Evolutionary conservation across 1,140 invertebrate genomes (phyloP).

Genomic region (Diplogasteroides magnus): DNA sequence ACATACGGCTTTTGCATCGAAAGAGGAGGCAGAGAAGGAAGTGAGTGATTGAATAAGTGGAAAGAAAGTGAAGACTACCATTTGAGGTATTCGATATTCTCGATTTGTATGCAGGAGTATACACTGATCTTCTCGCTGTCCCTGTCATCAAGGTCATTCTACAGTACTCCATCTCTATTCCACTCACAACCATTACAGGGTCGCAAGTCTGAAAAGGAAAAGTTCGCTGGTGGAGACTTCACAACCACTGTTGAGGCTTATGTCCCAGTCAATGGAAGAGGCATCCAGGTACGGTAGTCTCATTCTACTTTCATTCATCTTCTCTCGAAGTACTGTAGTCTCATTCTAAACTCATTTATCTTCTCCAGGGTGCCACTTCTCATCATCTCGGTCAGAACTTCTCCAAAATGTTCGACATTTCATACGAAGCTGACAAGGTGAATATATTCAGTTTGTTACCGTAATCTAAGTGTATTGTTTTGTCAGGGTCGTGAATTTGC

Average conservation of each 20-base stretch:
- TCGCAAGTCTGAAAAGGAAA: constrained; percentile 91
- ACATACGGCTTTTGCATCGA: constrained; percentile 81
- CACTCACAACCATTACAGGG: too few relatives aligned
- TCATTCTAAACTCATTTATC: too few relatives aligned
- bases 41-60: too few relatives aligned
- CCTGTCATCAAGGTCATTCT: constrained; percentile 87
- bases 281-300: constrained; percentile 71
- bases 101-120: constrained; percentile 79
- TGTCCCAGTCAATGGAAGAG: constrained; percentile 84
- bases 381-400: constrained; percentile 98
- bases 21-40: constrained; percentile 80
- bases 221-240: constrained; percentile 94
- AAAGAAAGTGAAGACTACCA: too few relatives aligned
- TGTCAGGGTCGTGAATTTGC: constrained; percentile 63
- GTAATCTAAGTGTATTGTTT: neutral
- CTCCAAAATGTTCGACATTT: constrained; percentile 97
- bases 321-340: too few relatives aligned
- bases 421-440: constrained; percentile 83
- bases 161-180: too few relatives aligned
- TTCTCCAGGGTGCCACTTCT: constrained; percentile 90
- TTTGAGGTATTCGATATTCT: constrained; percentile 56
- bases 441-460: too few relatives aligned
- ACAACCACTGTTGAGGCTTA: constrained; percentile 95
- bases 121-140: constrained; percentile 84
- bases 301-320: too few relatives aligned